phyloP scores from a whole-genome alignment of 1,140 invertebrate genomes.

The Apocrypta bakeri region DNA sequence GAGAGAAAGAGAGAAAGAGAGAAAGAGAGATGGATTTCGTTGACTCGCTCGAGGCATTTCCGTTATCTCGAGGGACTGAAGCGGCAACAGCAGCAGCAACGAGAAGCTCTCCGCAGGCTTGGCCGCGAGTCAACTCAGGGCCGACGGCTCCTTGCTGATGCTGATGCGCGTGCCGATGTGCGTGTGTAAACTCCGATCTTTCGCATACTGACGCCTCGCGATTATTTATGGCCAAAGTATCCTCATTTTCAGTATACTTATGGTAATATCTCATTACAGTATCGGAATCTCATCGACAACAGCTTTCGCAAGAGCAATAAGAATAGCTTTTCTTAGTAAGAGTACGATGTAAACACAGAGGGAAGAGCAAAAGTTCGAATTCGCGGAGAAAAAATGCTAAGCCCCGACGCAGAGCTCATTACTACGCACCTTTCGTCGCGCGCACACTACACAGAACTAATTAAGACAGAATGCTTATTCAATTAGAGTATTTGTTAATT shows the following conservation, averaged over 20 bases:
- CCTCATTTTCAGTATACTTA: not conserved
- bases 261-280: too few species aligned
- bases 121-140: conserved; percentile 1
- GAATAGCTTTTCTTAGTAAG: not conserved
- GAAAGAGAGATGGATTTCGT: conserved; percentile 41
- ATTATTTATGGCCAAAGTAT: conserved; percentile 27
- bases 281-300: too few species aligned
- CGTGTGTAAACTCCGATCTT: conserved; percentile 5
- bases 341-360: not conserved
- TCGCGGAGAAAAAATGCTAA: not conserved
- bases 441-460: conserved; percentile 22
- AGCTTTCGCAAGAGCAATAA: not conserved
- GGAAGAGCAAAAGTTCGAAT: not conserved
- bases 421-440: conserved; percentile 21
- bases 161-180: conserved; percentile 30
- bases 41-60: conserved; percentile 52
- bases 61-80: conserved; percentile 52
- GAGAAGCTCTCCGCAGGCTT: not conserved
- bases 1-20: not conserved
- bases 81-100: not conserved
- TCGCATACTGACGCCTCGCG: conserved; percentile 18
- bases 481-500: conserved; percentile 51
- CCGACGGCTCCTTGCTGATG: conserved; percentile 15
- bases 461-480: conserved; percentile 50
- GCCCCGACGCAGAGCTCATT: conserved; percentile 20